These are phyloP conservation scores for Fragum sueziense DNA, from an alignment of 2,888 invertebrate genomes.

Conservation along the genomic window DNA sequence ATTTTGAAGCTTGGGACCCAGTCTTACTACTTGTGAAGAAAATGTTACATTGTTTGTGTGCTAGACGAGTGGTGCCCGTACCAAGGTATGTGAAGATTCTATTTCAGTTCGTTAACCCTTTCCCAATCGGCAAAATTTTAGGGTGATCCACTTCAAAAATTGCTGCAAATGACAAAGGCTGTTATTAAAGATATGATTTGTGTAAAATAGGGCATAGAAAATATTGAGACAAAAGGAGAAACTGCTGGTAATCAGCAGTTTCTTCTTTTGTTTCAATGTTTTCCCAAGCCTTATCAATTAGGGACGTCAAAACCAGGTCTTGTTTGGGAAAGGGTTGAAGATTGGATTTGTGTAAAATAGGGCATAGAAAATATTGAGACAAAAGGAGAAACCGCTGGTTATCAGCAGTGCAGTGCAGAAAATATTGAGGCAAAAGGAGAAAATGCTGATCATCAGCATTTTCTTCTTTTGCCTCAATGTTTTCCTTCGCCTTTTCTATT, in stretches of 20 bases:
- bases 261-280: too few relatives aligned
- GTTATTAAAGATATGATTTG: too few relatives aligned
- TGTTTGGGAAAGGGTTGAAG: too few relatives aligned
- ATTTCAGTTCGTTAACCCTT: background rate
- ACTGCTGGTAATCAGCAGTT: background rate
- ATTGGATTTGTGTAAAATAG: too few relatives aligned
- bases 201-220: background rate
- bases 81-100: slow-evolving; percentile 39
- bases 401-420: too few relatives aligned
- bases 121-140: background rate
- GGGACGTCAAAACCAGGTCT: too few relatives aligned
- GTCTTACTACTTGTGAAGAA: slow-evolving; percentile 83
- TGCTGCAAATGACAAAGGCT: too few relatives aligned
- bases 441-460: background rate
- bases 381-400: too few relatives aligned
- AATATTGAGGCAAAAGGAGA: too few relatives aligned
- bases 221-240: slow-evolving; percentile 1
- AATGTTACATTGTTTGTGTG: slow-evolving; percentile 76
- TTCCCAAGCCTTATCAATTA: too few relatives aligned
- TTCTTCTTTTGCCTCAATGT: slow-evolving; percentile 6
- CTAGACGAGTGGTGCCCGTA: slow-evolving; percentile 60
- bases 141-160: background rate
- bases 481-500: background rate
- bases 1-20: slow-evolving; percentile 92
- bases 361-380: too few relatives aligned